Evolutionary conservation across 92 coral and sea anemone genomes (phyloP).

Genomic region (Epizoanthus illoricatus): DNA sequence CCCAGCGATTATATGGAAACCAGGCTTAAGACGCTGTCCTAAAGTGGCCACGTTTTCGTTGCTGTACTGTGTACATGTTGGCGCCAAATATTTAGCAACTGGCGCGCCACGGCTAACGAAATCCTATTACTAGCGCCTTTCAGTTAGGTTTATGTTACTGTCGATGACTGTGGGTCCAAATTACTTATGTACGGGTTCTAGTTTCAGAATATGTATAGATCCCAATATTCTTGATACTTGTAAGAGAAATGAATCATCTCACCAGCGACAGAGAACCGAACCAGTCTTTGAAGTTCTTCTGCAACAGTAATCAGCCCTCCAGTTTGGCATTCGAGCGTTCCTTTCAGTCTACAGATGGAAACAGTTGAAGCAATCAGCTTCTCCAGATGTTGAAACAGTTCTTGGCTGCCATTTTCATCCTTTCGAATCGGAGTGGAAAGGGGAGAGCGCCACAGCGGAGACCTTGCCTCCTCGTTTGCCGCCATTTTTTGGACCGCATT

Average conservation of each 20-base stretch:
- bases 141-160: no score
- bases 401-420: slow-evolving; percentile 67
- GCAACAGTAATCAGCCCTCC: slow-evolving; percentile 95
- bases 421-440: slow-evolving; percentile 74
- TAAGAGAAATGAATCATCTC: not conserved
- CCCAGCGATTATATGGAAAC: no score
- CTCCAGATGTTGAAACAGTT: slow-evolving; percentile 84
- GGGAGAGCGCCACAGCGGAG: slow-evolving; percentile 70
- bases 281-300: slow-evolving; percentile 90
- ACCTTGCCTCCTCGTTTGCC: slow-evolving; percentile 53
- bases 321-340: slow-evolving; percentile 94
- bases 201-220: no score
- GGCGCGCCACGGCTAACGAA: no score
- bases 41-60: no score
- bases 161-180: no score
- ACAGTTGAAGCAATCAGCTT: slow-evolving; percentile 97
- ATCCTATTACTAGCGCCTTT: no score
- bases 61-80: no score
- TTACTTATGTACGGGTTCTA: no score
- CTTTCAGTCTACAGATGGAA: slow-evolving; percentile 96
- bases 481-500: slow-evolving; percentile 67
- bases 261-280: slow-evolving; percentile 90
- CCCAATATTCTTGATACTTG: not conserved
- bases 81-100: no score
- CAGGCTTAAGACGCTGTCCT: no score